phyloP scores from a whole-genome alignment of 2,888 invertebrate genomes.

The Auanema freiburgensis region DNA sequence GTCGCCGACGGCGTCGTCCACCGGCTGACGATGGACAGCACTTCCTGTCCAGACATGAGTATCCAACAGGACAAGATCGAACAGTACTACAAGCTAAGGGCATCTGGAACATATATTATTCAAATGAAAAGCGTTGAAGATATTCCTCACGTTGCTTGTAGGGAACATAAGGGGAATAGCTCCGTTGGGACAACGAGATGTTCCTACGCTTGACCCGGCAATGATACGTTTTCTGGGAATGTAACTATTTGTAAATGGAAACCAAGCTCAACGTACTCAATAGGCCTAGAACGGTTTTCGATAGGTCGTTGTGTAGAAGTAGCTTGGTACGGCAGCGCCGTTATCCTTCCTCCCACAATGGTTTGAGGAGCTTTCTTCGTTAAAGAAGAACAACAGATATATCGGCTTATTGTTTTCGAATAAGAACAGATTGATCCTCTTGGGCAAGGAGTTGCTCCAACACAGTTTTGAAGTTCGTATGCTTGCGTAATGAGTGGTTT shows the following conservation, averaged over 20 bases:
- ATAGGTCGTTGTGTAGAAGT: slow-evolving; percentile 6
- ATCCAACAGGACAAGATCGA: slow-evolving; percentile 37
- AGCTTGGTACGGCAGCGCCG: neutral
- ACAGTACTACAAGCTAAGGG: slow-evolving; percentile 43
- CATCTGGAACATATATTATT: slow-evolving; percentile 11
- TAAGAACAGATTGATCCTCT: slow-evolving; percentile 31
- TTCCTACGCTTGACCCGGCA: neutral
- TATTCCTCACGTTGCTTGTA: slow-evolving; percentile 28
- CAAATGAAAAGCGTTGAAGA: slow-evolving; percentile 2
- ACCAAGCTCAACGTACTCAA: neutral
- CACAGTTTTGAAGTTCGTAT: slow-evolving; percentile 28
- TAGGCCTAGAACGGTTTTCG: neutral
- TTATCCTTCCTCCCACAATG: neutral
- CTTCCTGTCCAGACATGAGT: slow-evolving; percentile 24
- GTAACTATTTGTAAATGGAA: neutral
- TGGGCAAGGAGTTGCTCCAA: slow-evolving; percentile 24
- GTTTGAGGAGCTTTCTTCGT: too few species aligned
- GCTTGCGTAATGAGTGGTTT: slow-evolving; percentile 24
- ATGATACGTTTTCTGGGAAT: neutral
- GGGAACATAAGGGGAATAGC: slow-evolving; percentile 43
- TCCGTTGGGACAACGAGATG: slow-evolving; percentile 42
- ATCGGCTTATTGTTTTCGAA: slow-evolving; percentile 34
- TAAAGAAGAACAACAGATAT: slow-evolving; percentile 33
- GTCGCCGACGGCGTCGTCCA: neutral
- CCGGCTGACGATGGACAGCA: slow-evolving; percentile 27